Evolutionary conservation across 2,888 invertebrate genomes (phyloP).

Genomic region (Strigamia transsilvanica): DNA sequence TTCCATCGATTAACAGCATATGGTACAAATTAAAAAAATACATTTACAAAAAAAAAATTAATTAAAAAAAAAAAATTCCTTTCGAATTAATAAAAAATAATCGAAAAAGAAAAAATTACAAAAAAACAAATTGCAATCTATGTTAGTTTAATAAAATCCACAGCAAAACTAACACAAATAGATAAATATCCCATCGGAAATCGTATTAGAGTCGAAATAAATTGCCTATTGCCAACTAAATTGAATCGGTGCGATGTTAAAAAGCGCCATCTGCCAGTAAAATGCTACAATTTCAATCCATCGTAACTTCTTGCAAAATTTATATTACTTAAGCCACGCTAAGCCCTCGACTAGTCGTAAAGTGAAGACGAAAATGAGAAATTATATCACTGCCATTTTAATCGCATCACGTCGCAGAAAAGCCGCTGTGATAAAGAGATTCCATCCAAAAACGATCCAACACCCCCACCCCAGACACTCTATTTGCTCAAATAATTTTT

Average conservation of each 20-base stretch:
- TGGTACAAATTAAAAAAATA: background rate
- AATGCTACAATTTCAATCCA: background rate
- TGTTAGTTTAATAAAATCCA: background rate
- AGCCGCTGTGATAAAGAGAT: background rate
- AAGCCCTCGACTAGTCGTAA: constrained; percentile 4
- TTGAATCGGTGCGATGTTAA: background rate
- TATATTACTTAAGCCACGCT: constrained; percentile 8
- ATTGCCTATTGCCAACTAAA: background rate
- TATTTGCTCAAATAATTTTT: constrained; percentile 17
- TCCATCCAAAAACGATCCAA: too few relatives aligned
- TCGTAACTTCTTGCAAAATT: background rate
- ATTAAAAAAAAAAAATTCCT: background rate
- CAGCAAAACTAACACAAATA: background rate
- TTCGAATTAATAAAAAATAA: too few relatives aligned
- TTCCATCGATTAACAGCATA: background rate
- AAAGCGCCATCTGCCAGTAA: background rate
- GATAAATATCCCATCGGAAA: background rate
- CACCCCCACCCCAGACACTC: background rate
- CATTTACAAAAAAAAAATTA: background rate
- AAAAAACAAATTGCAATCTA: background rate
- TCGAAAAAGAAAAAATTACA: too few relatives aligned
- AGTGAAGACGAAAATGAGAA: constrained; percentile 15
- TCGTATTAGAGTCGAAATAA: background rate
- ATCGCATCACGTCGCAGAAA: background rate
- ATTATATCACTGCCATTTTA: constrained; percentile 6